Percentiles rank a stretch among this genome's conserved stretches.
Evolutionary conservation across 2,888 invertebrate species (phyloP).

Genomic region (Fissipunctia ypsillon): DNA sequence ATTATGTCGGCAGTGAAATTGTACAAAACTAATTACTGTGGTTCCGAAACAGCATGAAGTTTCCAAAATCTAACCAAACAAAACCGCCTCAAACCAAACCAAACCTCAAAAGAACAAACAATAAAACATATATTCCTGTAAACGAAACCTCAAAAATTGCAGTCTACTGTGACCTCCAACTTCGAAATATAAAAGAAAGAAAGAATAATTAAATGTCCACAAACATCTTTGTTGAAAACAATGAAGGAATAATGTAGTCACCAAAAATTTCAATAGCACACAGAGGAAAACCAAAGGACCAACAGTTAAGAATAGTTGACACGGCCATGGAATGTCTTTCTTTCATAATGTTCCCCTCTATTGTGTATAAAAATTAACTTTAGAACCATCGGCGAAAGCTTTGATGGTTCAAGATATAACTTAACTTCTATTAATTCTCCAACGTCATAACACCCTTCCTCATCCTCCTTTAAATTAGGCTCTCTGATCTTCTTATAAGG

Average conservation of each 20-base stretch:
- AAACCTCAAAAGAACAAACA: slow-evolving; percentile 5
- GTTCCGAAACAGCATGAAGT: slow-evolving; percentile 82
- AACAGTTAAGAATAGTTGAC: slow-evolving; percentile 78
- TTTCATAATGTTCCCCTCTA: slow-evolving; percentile 79
- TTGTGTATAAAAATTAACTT: slow-evolving; percentile 89
- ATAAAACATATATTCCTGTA: slow-evolving; percentile 42
- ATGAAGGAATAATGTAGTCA: slow-evolving; percentile 75
- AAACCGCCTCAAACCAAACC: too few relatives aligned
- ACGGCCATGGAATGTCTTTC: slow-evolving; percentile 83
- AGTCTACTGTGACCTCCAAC: slow-evolving; percentile 63
- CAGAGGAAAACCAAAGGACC: slow-evolving; percentile 73
- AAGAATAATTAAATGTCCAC: slow-evolving; percentile 75
- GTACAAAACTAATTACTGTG: slow-evolving; percentile 78
- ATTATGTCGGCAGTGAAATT: slow-evolving; percentile 64
- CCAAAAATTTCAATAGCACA: slow-evolving; percentile 63
- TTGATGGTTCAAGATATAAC: slow-evolving; percentile 85
- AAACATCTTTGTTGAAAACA: slow-evolving; percentile 77
- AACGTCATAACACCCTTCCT: slow-evolving; percentile 58
- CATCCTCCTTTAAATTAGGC: slow-evolving; percentile 20
- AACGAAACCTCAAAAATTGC: slow-evolving; percentile 21
- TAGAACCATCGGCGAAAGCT: slow-evolving; percentile 86
- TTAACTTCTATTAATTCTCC: slow-evolving; percentile 44
- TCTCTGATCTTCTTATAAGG: slow-evolving; percentile 41
- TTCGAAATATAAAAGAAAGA: slow-evolving; percentile 67
- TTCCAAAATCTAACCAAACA: slow-evolving; percentile 29